These are phyloP conservation scores for Polyommatus icarus DNA, from an alignment of 2,888 invertebrate species.

Conservation along the genomic window DNA sequence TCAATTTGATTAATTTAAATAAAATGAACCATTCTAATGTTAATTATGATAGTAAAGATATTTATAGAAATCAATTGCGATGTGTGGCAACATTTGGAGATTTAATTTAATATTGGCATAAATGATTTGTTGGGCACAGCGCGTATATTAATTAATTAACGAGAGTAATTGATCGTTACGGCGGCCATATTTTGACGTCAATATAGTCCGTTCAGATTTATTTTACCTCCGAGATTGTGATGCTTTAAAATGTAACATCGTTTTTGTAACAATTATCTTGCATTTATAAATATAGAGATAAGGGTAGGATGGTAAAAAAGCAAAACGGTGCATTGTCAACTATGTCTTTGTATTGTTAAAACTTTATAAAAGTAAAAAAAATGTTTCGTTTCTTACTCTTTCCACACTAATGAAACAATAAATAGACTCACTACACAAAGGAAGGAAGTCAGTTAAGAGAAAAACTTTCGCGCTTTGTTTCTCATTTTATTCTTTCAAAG, in stretches of 20 bases:
- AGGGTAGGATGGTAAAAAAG: not conserved
- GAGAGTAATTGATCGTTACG: slow-evolving; percentile 10
- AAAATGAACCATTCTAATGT: not conserved
- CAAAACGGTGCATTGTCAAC: not conserved
- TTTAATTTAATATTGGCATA: not conserved
- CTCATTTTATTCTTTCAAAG: not conserved
- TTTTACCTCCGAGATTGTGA: not conserved
- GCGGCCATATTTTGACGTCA: not conserved
- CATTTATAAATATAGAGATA: not conserved
- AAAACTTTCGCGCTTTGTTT: not conserved
- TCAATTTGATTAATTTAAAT: not conserved
- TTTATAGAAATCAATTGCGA: not conserved
- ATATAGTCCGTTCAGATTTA: not conserved
- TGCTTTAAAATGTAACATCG: not conserved
- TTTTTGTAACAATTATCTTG: not conserved
- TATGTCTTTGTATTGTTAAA: not conserved
- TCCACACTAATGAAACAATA: not conserved
- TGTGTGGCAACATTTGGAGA: not conserved
- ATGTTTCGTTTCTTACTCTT: not conserved
- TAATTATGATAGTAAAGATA: not conserved
- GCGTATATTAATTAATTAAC: slow-evolving; percentile 9
- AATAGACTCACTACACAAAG: not conserved
- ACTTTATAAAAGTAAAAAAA: not conserved
- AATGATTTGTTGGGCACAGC: not conserved
- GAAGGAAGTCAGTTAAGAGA: not conserved